These are phyloP conservation scores for Oscheius sp. DNA, from an alignment of 2,888 invertebrate genomes.

Conservation along the genomic window DNA sequence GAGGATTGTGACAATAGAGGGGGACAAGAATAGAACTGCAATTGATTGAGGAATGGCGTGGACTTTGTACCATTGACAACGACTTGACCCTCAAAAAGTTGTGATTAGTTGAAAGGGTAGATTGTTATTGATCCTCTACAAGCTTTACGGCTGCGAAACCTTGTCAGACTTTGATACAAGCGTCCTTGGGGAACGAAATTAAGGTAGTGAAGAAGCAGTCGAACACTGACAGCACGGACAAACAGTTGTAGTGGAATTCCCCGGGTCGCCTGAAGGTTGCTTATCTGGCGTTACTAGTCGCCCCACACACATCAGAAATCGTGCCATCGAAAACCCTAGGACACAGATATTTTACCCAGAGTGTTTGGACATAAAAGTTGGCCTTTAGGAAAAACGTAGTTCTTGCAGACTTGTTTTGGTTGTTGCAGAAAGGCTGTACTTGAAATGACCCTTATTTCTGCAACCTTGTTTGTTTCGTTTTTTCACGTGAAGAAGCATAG, in stretches of 20 bases:
- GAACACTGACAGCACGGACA: not conserved
- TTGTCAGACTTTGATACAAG: not conserved
- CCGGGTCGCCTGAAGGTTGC: no score
- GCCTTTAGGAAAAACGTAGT: no score
- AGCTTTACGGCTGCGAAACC: no score
- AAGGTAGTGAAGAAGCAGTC: not conserved
- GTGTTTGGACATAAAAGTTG: no score
- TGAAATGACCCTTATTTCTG: no score
- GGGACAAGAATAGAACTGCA: slow-evolving; percentile 6
- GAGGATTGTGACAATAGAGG: slow-evolving; percentile 3
- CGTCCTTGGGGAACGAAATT: not conserved
- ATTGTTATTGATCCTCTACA: no score
- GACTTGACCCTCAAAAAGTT: not conserved
- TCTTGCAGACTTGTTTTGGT: no score
- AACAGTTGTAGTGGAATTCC: not conserved
- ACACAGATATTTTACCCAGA: not conserved
- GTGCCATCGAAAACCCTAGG: not conserved
- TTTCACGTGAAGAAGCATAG: slow-evolving; percentile 12
- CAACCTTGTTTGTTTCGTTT: not conserved
- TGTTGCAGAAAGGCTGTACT: no score
- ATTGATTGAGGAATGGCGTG: not conserved
- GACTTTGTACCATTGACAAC: slow-evolving; percentile 6
- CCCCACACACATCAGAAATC: slow-evolving; percentile 31
- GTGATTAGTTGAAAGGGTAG: no score
- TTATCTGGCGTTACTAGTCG: slow-evolving; percentile 33